Evolutionary conservation across 2,113 vertebrate genomes (phyloP).

Genomic region (Salvator merianae): DNA sequence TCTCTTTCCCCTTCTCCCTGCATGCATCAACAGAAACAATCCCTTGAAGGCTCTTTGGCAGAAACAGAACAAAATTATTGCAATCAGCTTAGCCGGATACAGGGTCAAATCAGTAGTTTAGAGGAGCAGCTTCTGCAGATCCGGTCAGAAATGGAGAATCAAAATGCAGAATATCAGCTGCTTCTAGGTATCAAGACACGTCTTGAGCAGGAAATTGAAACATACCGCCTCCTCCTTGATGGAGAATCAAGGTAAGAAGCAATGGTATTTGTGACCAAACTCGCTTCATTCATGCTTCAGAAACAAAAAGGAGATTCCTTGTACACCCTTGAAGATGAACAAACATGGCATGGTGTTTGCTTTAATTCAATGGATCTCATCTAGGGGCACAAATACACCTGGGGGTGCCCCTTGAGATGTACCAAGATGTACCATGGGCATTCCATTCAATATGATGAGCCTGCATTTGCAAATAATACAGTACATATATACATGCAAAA

Average conservation of each 20-base stretch:
- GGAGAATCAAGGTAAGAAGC: constrained; percentile 54
- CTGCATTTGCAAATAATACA: too few relatives aligned
- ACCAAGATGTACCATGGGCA: too few relatives aligned
- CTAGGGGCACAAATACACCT: too few relatives aligned
- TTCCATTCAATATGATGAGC: too few relatives aligned
- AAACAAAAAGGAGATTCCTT: neutral
- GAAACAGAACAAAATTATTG: constrained; percentile 79
- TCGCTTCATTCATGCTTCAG: neutral
- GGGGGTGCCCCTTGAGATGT: too few relatives aligned
- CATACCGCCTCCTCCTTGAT: constrained; percentile 67
- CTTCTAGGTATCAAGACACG: constrained; percentile 71
- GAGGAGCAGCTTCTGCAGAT: constrained; percentile 78
- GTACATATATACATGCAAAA: too few relatives aligned
- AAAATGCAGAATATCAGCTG: constrained; percentile 77
- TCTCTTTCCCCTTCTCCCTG: neutral
- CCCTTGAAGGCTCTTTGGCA: constrained; percentile 78
- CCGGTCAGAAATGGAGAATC: constrained; percentile 71
- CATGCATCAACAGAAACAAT: constrained; percentile 74
- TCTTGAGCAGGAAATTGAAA: constrained; percentile 73
- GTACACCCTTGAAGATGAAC: neutral
- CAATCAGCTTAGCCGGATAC: constrained; percentile 74
- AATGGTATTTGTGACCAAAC: neutral
- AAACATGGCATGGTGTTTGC: neutral
- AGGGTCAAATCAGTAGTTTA: constrained; percentile 71
- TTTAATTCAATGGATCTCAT: neutral